Conservation (phyloP, 2,113 vertebrate species). For the Lampris megalopsis region DNA sequence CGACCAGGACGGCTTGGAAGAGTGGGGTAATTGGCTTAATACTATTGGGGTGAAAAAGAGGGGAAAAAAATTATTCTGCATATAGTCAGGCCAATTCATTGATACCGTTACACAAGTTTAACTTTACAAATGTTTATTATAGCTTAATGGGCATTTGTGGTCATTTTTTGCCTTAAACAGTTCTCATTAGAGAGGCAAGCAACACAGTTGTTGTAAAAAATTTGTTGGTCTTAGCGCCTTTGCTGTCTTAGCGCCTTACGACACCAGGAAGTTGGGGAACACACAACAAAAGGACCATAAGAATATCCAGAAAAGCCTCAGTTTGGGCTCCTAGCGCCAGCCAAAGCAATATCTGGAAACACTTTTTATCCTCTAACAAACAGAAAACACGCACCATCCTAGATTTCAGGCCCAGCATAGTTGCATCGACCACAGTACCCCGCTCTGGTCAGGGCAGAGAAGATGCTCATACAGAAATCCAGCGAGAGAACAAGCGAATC, state of each 20-base stretch:
- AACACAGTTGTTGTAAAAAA: conserved; percentile 40
- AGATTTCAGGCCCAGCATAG: conserved; percentile 68
- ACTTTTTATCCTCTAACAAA: conserved; percentile 72
- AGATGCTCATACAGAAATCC: conserved; percentile 52
- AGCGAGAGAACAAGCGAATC: conserved; percentile 37
- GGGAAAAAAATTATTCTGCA: background rate
- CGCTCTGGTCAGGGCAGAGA: conserved; percentile 63
- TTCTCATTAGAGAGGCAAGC: conserved; percentile 46
- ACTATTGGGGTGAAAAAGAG: too few species aligned
- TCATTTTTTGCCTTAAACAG: conserved; percentile 24
- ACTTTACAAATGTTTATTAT: conserved; percentile 4
- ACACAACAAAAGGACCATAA: conserved; percentile 68
- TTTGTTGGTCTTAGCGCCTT: conserved; percentile 25
- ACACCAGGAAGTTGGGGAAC: conserved; percentile 48
- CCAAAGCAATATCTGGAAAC: conserved; percentile 79
- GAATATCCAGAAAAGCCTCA: conserved; percentile 68
- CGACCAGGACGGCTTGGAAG: too few species aligned
- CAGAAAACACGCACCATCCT: conserved; percentile 65
- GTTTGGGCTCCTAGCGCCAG: conserved; percentile 65
- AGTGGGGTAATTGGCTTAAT: too few species aligned
- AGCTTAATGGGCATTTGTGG: background rate
- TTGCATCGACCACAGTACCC: conserved; percentile 65
- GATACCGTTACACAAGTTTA: background rate
- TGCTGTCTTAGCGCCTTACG: conserved; percentile 25
- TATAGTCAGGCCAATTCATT: conserved; percentile 1